Percentiles rank a stretch among this genome's conserved stretches.
phyloP scores from a whole-genome alignment of 2,113 vertebrate species.

The Lethenteron camtschaticum region DNA sequence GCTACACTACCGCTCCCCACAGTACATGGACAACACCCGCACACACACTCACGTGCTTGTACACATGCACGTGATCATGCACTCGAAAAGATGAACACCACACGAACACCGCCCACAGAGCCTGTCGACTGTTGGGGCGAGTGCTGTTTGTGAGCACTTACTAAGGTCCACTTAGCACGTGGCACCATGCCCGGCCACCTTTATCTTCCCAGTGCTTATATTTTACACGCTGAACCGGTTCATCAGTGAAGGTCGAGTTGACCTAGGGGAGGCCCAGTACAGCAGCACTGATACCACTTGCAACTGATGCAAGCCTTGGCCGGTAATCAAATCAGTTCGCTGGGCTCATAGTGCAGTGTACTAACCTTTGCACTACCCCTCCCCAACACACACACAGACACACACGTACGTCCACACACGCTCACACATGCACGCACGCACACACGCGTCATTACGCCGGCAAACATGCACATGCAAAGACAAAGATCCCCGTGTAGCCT shows the following conservation, averaged over 20 bases:
- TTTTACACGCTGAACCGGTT: no score
- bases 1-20: no score
- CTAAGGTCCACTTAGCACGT: no score
- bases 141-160: no score
- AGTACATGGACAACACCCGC: not conserved
- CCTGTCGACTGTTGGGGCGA: not conserved
- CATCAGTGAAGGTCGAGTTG: no score
- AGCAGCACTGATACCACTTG: no score
- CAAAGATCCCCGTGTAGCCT: not conserved
- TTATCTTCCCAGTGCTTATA: no score
- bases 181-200: no score
- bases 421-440: not conserved
- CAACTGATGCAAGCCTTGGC: no score
- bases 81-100: not conserved
- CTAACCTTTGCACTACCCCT: not conserved
- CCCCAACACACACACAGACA: slow-evolving; percentile 1
- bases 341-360: not conserved
- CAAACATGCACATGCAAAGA: not conserved
- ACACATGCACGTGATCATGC: not conserved
- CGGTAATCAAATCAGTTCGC: not conserved
- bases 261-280: no score
- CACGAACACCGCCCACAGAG: not conserved
- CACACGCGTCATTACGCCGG: not conserved
- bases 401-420: not conserved
- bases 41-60: not conserved